A percentile compares a stretch with the other conserved stretches of the same genome.
phyloP scores from a whole-genome alignment of 2,797 vertebrate genomes.

The Periparus ater region DNA sequence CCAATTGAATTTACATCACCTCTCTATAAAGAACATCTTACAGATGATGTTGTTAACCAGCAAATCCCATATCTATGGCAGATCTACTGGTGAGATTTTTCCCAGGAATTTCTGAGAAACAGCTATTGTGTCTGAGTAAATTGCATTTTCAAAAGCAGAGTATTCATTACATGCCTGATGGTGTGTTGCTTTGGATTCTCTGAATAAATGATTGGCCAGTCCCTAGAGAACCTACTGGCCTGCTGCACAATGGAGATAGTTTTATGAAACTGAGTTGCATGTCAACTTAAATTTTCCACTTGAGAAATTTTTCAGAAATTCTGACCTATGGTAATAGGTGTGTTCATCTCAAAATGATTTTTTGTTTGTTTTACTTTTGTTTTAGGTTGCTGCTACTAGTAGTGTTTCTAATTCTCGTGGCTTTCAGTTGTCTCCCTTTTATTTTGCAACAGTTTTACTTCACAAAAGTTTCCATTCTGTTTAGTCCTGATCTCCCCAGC shows the following conservation, averaged over 20 bases:
- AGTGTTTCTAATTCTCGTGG: background rate
- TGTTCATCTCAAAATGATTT: background rate
- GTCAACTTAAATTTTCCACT: background rate
- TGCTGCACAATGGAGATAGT: background rate
- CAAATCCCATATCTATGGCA: slow-evolving; percentile 90
- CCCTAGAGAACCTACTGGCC: background rate
- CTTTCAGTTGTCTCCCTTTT: background rate
- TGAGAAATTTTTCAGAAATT: background rate
- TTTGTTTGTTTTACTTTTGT: background rate
- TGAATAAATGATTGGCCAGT: background rate
- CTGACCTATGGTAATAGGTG: background rate
- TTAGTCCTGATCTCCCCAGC: background rate
- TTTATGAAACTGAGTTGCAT: background rate
- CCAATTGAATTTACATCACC: slow-evolving; percentile 79
- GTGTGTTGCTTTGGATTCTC: background rate
- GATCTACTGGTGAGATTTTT: slow-evolving; percentile 86
- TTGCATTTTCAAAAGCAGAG: background rate
- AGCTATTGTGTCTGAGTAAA: background rate
- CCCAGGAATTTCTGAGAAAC: background rate
- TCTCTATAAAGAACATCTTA: slow-evolving; percentile 79
- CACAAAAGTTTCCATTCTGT: background rate
- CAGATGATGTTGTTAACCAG: slow-evolving; percentile 78
- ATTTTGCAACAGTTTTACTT: background rate
- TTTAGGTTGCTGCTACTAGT: background rate
- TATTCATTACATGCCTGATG: background rate